Evolutionary conservation across 2,888 invertebrate genomes (phyloP).

Genomic region (Hartigia nigra): DNA sequence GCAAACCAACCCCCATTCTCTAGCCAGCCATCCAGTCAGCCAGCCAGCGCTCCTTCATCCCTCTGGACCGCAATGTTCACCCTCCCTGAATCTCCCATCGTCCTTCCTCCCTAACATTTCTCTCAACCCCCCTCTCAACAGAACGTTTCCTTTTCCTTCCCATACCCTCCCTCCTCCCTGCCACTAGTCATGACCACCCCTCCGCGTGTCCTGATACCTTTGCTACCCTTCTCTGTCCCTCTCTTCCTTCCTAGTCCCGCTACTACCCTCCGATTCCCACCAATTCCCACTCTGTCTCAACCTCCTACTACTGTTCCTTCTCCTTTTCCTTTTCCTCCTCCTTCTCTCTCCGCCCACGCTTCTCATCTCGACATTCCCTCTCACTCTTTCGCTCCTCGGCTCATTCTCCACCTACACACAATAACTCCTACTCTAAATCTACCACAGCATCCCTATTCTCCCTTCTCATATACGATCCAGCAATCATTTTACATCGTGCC

Average conservation of each 20-base stretch:
- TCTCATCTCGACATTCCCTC: slow-evolving; percentile 18
- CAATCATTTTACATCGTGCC: not conserved
- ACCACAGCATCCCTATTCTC: not conserved
- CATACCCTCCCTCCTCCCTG: not conserved
- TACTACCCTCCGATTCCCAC: slow-evolving; percentile 1
- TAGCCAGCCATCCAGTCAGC: slow-evolving; percentile 30
- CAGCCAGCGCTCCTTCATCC: slow-evolving; percentile 43
- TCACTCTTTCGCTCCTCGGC: slow-evolving; percentile 6
- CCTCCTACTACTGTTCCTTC: slow-evolving; percentile 10
- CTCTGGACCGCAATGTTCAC: slow-evolving; percentile 54
- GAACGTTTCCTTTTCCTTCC: not conserved
- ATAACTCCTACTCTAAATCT: not conserved
- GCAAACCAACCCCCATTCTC: slow-evolving; percentile 58
- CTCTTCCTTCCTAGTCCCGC: slow-evolving; percentile 6
- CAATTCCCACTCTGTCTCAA: slow-evolving; percentile 15
- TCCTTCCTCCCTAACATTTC: slow-evolving; percentile 19
- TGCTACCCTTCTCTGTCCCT: slow-evolving; percentile 9
- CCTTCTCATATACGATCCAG: not conserved
- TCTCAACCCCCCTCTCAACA: not conserved
- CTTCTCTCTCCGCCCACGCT: slow-evolving; percentile 14
- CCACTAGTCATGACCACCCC: not conserved
- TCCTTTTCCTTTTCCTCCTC: slow-evolving; percentile 3
- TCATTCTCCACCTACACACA: not conserved
- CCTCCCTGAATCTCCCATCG: slow-evolving; percentile 37
- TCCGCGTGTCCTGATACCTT: slow-evolving; percentile 13